Evolutionary conservation across 2,888 invertebrate species (phyloP).

Genomic region (Lepidochitona cinerea): DNA sequence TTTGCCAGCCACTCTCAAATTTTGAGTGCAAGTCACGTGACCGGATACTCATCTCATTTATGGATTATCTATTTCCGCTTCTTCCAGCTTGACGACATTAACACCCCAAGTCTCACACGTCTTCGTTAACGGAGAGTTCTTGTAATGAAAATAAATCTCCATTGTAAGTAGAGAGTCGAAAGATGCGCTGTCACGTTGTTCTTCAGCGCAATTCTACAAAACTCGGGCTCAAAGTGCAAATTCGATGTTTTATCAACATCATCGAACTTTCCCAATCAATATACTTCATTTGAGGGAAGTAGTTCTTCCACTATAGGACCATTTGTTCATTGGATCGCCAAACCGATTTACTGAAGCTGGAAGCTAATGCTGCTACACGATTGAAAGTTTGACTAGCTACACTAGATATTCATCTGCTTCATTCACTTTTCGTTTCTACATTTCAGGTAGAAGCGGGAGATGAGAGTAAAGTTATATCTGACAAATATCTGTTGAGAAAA

Average conservation of each 20-base stretch:
- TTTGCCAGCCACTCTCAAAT: neutral
- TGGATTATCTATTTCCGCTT: neutral
- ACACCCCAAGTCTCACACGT: neutral
- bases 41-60: neutral
- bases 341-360: neutral
- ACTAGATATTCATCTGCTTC: too few species aligned
- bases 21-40: neutral
- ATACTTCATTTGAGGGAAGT: neutral
- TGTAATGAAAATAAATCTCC: neutral
- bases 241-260: conserved; percentile 6
- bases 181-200: neutral
- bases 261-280: neutral
- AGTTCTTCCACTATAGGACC: neutral
- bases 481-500: too few species aligned
- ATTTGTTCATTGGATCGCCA: neutral
- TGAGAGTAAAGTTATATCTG: too few species aligned
- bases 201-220: neutral
- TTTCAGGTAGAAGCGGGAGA: too few species aligned
- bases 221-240: neutral
- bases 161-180: neutral
- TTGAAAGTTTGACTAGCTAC: neutral
- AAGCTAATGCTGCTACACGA: neutral
- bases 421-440: too few species aligned
- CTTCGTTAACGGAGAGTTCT: neutral
- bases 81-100: neutral